phyloP scores from a whole-genome alignment of 37 sponge, comb jelly and placozoan species.

The Aplysina aerophoba region DNA sequence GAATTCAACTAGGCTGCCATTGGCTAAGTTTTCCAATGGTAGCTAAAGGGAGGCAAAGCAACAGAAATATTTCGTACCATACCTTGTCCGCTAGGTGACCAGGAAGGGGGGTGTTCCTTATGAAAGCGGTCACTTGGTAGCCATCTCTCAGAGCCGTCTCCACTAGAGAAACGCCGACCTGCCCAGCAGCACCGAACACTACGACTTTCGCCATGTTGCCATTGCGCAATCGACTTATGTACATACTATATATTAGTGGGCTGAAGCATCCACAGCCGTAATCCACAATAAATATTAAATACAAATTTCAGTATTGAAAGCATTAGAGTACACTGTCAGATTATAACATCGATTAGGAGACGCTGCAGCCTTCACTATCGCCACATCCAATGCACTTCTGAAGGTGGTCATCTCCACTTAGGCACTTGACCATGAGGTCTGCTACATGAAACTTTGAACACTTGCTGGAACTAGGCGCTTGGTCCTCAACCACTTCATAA shows the following conservation, averaged over 20 bases:
- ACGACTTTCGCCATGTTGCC: no score
- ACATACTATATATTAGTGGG: no score
- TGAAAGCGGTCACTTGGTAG: not conserved
- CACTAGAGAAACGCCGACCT: not conserved
- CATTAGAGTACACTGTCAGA: no score
- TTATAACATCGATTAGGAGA: no score
- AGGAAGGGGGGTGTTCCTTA: not conserved
- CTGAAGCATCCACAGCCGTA: no score
- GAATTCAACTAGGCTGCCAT: no score
- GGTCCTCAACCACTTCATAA: not conserved
- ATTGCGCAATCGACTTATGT: no score
- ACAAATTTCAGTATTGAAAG: no score
- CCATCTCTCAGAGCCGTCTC: not conserved
- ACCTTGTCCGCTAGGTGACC: not conserved
- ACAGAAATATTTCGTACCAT: no score
- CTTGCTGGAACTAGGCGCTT: not conserved
- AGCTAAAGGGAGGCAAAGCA: no score
- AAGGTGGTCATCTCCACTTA: not conserved
- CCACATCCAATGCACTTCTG: not conserved
- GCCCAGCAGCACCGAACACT: not conserved
- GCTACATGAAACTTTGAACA: conserved; percentile 5
- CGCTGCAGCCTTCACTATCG: not conserved
- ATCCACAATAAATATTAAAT: no score
- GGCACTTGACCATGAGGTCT: conserved; percentile 19
- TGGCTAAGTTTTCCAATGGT: no score